phyloP scores from a whole-genome alignment of 2,888 invertebrate species.

The Callyntrura guangdongensis region DNA sequence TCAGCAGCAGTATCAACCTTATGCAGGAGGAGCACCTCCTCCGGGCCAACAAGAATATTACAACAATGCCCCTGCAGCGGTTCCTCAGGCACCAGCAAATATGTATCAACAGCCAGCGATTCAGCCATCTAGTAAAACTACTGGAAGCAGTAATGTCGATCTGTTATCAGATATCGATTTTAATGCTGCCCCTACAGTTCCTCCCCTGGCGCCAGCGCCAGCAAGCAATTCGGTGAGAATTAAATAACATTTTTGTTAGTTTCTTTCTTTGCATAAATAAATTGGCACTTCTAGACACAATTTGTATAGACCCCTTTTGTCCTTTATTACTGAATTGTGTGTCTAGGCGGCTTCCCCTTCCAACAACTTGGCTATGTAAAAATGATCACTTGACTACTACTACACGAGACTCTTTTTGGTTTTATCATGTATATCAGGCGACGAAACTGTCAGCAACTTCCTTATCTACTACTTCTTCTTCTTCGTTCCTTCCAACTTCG shows the following conservation, averaged over 20 bases:
- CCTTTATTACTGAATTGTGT: conserved; percentile 21
- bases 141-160: conserved; percentile 67
- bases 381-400: conserved; percentile 20
- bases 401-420: conserved; percentile 64
- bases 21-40: no score
- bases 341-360: conserved; percentile 52
- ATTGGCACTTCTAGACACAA: not conserved
- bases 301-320: conserved; percentile 37
- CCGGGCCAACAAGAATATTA: conserved; percentile 66
- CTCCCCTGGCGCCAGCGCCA: conserved; percentile 70
- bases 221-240: conserved; percentile 33
- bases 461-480: not conserved
- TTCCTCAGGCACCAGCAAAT: conserved; percentile 62
- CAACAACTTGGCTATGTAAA: conserved; percentile 45
- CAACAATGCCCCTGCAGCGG: conserved; percentile 56
- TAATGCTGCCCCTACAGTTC: conserved; percentile 54
- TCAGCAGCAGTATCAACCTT: conserved; percentile 60
- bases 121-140: conserved; percentile 29
- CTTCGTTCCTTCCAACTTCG: not conserved
- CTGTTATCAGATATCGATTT: conserved; percentile 77
- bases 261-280: not conserved
- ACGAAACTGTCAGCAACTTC: not conserved
- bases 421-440: conserved; percentile 44
- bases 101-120: conserved; percentile 80
- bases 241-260: not conserved